phyloP scores from a whole-genome alignment of 2,888 invertebrate species.

The Bimastos eiseni region DNA sequence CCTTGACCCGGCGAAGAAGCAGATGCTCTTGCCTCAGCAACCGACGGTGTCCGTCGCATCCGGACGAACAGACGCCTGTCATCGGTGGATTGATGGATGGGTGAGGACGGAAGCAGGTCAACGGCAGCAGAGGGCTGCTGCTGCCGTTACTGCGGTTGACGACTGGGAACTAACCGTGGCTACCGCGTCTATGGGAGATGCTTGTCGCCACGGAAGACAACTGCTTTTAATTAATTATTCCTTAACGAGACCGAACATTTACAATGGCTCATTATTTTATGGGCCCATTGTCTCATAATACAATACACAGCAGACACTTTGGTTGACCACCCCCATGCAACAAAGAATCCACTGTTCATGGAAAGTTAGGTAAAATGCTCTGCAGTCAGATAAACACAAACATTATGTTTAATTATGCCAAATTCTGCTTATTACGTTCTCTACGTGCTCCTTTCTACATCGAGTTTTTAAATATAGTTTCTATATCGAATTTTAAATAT shows the following conservation, averaged over 20 bases:
- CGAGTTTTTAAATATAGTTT: no score
- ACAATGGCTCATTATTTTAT: neutral
- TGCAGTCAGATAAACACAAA: no score
- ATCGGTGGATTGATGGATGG: neutral
- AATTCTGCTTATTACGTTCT: no score
- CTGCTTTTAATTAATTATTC: neutral
- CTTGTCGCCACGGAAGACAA: neutral
- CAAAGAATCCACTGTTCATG: no score
- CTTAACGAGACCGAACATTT: neutral
- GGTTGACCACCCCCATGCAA: no score
- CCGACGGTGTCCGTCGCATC: neutral
- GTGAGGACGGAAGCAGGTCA: conserved; percentile 1
- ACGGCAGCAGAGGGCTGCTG: neutral
- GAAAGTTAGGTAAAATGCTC: no score
- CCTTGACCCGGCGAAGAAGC: neutral
- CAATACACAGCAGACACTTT: no score
- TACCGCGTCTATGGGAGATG: neutral
- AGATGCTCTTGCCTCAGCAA: neutral
- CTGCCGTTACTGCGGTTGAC: neutral
- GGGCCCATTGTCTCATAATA: no score
- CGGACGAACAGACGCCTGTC: conserved; percentile 7
- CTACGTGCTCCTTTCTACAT: no score
- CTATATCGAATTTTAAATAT: no score
- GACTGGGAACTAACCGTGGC: neutral
- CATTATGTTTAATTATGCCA: no score